phyloP scores from a whole-genome alignment of 2,888 invertebrate species.

The Agonopterix alstromeriana region DNA sequence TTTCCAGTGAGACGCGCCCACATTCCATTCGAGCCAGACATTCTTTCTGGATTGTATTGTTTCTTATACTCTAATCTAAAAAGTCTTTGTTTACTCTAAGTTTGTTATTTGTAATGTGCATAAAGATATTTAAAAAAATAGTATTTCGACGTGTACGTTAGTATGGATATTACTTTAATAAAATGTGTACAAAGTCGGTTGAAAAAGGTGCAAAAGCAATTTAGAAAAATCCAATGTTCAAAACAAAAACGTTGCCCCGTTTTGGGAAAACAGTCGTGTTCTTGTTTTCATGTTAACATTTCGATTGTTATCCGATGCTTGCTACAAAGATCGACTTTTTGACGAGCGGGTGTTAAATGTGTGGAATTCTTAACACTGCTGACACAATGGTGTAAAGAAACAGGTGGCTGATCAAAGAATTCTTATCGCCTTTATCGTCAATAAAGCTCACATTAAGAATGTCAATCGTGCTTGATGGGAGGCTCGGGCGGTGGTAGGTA shows the following conservation, averaged over 20 bases:
- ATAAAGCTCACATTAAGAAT: too few species aligned
- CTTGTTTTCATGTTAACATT: conserved; percentile 49
- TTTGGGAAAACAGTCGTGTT: conserved; percentile 19
- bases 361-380: conserved; percentile 32
- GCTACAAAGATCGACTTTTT: conserved; percentile 36
- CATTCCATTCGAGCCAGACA: conserved; percentile 46
- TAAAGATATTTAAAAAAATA: too few species aligned
- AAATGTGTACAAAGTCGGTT: neutral
- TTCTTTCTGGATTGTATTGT: conserved; percentile 26
- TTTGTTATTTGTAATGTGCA: too few species aligned
- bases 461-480: too few species aligned
- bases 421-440: neutral
- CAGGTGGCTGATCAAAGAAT: conserved; percentile 4
- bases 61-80: neutral
- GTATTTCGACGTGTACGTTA: neutral
- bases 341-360: conserved; percentile 43
- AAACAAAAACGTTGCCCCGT: conserved; percentile 9
- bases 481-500: too few species aligned
- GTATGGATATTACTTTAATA: neutral
- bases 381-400: conserved; percentile 6
- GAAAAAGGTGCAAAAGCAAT: neutral
- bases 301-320: conserved; percentile 61
- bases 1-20: conserved; percentile 37
- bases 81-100: too few species aligned
- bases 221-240: neutral